Percentiles rank a stretch among this genome's conserved stretches.
Evolutionary conservation across 2,113 vertebrate species (phyloP).

Genomic region (Neolamprologus ventralis): DNA sequence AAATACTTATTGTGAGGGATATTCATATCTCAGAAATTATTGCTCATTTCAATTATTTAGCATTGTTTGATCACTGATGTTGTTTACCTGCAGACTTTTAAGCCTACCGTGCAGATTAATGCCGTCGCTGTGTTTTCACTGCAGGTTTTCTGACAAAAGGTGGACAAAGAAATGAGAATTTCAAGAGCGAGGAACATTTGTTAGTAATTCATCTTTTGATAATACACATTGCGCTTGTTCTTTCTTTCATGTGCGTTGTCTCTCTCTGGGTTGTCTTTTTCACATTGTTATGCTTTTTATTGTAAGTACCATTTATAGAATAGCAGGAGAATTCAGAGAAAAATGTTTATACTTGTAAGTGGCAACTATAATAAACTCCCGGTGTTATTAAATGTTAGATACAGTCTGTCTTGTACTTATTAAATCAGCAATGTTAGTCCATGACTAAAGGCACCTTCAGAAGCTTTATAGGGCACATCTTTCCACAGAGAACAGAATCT

Average conservation of each 20-base stretch:
- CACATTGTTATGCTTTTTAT: not conserved
- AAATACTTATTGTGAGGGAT: not conserved
- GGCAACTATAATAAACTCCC: not conserved
- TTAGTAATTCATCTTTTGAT: not conserved
- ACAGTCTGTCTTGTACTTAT: not conserved
- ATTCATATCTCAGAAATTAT: not conserved
- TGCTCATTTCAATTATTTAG: not conserved
- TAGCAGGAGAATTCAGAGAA: not conserved
- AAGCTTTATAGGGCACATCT: not conserved
- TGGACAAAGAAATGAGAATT: not conserved
- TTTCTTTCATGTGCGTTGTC: not conserved
- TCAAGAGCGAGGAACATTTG: not conserved
- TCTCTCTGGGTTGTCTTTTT: not conserved
- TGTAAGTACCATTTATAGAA: not conserved
- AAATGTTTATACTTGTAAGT: not conserved
- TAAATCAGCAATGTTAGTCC: not conserved
- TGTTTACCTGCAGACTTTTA: not conserved
- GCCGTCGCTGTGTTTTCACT: fast-evolving
- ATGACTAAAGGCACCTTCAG: not conserved
- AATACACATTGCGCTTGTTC: not conserved
- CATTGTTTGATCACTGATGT: not conserved
- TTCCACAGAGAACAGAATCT: not conserved
- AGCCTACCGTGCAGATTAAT: not conserved
- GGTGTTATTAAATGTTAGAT: not conserved
- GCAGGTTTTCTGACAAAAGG: not conserved